These are phyloP conservation scores for Pitangus sulphuratus DNA, from an alignment of 2,797 vertebrate genomes.

Conservation along the genomic window DNA sequence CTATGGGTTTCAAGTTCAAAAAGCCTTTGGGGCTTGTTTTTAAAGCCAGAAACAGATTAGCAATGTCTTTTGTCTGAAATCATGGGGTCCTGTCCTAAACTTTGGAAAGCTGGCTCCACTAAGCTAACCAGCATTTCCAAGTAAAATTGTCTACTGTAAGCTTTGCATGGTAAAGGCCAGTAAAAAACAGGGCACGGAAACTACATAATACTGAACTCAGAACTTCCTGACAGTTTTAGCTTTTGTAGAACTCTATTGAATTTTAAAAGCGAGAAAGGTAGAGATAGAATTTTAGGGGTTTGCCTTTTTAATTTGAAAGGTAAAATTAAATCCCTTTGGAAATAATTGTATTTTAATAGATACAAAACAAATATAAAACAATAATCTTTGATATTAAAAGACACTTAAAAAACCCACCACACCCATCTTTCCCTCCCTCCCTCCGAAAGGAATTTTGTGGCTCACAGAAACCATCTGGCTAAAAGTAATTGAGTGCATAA, in stretches of 20 bases:
- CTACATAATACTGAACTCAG: neutral
- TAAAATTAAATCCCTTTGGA: neutral
- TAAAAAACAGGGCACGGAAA: neutral
- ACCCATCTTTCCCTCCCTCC: neutral
- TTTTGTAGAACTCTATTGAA: neutral
- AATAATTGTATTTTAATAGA: neutral
- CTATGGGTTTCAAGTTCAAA: neutral
- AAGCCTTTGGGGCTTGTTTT: neutral
- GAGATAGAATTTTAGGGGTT: neutral
- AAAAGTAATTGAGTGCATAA: neutral
- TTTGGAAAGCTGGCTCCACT: neutral
- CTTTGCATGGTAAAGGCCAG: neutral
- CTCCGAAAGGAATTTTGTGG: neutral
- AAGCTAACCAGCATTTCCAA: neutral
- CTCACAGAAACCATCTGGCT: neutral
- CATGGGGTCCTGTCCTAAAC: neutral
- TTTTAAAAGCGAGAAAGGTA: neutral
- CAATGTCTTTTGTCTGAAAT: neutral
- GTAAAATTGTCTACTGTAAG: neutral
- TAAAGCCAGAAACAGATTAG: neutral
- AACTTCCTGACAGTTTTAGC: neutral
- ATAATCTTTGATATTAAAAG: neutral
- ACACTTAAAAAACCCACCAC: fast-evolving
- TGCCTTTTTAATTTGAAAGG: neutral
- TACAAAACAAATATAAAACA: neutral